Evolutionary conservation across 2,113 vertebrate genomes (phyloP), one percentile per base, ranked within the genome.

Genomic region (Protobothrops flavoviridis): DNA sequence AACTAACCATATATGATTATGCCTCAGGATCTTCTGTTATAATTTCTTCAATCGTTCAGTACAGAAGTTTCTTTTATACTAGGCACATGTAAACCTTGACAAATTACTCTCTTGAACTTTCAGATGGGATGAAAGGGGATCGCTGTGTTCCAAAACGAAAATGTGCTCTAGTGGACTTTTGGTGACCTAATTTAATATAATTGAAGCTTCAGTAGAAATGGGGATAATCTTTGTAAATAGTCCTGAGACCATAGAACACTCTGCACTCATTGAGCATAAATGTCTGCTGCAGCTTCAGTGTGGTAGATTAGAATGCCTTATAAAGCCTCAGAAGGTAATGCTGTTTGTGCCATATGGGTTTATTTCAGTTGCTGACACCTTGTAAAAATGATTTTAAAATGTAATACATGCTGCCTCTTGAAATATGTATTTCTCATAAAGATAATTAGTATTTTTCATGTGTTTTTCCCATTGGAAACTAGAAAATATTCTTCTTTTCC

Each of bases 181-280:
- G 95, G 86, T 95, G 91, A 91, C 94, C 89, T 96, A 95, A 96
- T 96, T 95, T 92, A 96, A 97, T 96, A 95, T 94, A 88, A 94
- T 92, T 95, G 93, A 94, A 96, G 93, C 93, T 92, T 97, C 93
- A 95, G 81, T 95, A 95, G 89, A 91, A 95, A 93, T 91, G 3
- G 94, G 91, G 93, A 86, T 90, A 95, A 95, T 93, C 89, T 90
- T 93, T 94, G 85, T 87, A 92, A 90, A 89, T 91, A 69, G 0
- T 94, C 93, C 93, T 74, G 95, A 91, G 88, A 94, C 95, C 91
- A 74, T 64, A 64, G 81, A 95, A 93, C 87, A 69, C 24, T 0
- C 26, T 56, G 89, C n/a, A 93, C 74, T 13, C 0, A 92, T 93
- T 81, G 85, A 92, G 96, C 96, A 92, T 87, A 94, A 95, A 95